These are phyloP conservation scores for Exephanes ischioxanthus DNA, from an alignment of 2,888 invertebrate genomes.

Conservation along the genomic window DNA sequence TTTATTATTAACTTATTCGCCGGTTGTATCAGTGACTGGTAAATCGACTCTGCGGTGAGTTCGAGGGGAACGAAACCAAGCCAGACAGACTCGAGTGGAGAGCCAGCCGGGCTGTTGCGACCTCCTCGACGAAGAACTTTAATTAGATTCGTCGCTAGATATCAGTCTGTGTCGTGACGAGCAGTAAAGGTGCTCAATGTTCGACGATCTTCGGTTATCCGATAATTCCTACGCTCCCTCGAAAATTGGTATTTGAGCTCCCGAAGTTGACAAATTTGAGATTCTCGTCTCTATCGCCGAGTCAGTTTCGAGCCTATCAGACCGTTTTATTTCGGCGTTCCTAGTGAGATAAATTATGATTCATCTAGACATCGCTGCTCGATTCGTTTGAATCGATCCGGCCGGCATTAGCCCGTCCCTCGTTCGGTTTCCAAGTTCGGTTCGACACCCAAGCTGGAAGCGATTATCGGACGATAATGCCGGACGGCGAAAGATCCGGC, in stretches of 20 bases:
- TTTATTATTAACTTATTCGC: background rate
- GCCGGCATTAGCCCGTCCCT: too few relatives aligned
- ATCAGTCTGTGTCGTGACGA: constrained; percentile 15
- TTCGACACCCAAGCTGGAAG: background rate
- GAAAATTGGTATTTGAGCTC: background rate
- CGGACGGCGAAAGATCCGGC: background rate
- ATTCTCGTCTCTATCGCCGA: background rate
- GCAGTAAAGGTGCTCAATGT: constrained; percentile 8
- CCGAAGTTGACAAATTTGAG: background rate
- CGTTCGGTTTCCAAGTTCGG: too few relatives aligned
- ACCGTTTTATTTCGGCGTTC: too few relatives aligned
- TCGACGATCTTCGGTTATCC: constrained; percentile 20
- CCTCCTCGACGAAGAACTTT: constrained; percentile 54
- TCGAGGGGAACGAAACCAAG: constrained; percentile 27
- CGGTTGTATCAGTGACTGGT: background rate
- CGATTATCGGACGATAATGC: constrained; percentile 28
- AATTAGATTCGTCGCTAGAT: constrained; percentile 58
- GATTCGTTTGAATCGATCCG: too few relatives aligned
- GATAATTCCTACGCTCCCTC: background rate
- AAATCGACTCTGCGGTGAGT: background rate
- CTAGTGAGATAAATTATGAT: too few relatives aligned
- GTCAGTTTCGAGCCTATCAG: too few relatives aligned
- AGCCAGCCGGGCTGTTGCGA: constrained; percentile 23
- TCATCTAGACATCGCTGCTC: too few relatives aligned
- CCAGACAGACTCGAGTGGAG: constrained; percentile 20